These are phyloP conservation scores for Macrocentrus cingulum DNA, from an alignment of 1,140 invertebrate species.

Conservation along the genomic window DNA sequence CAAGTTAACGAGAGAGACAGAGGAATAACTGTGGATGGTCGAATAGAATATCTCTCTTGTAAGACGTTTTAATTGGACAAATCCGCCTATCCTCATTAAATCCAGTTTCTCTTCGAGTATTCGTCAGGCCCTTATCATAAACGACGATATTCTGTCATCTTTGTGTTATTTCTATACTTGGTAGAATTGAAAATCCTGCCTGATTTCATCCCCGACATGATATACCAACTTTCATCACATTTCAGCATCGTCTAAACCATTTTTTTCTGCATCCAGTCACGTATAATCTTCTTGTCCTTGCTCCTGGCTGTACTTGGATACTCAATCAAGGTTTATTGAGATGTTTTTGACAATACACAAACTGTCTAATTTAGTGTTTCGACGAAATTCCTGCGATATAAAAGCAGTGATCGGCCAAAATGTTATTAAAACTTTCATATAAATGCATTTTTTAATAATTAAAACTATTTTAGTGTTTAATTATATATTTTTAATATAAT, in stretches of 20 bases:
- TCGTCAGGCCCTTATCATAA: constrained; percentile 32
- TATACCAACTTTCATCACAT: too few relatives aligned
- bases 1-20: constrained; percentile 3
- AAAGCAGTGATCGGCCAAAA: too few relatives aligned
- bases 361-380: too few relatives aligned
- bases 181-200: constrained; percentile 44
- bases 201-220: constrained; percentile 37
- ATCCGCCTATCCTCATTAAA: constrained; percentile 62
- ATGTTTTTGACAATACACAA: background rate
- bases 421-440: too few relatives aligned
- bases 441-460: too few relatives aligned
- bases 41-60: constrained; percentile 58
- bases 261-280: too few relatives aligned
- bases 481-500: too few relatives aligned
- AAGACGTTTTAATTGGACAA: constrained; percentile 63
- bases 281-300: constrained; percentile 32
- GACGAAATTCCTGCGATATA: too few relatives aligned
- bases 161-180: constrained; percentile 48
- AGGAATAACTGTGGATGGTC: constrained; percentile 35
- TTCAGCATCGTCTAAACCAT: too few relatives aligned
- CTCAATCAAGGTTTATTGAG: background rate
- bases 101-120: constrained; percentile 40
- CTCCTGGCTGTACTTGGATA: too few relatives aligned
- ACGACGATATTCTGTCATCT: constrained; percentile 44
- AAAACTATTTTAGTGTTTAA: too few relatives aligned